Conservation (phyloP, 2,797 vertebrate species). For the Gallinago stenura region DNA sequence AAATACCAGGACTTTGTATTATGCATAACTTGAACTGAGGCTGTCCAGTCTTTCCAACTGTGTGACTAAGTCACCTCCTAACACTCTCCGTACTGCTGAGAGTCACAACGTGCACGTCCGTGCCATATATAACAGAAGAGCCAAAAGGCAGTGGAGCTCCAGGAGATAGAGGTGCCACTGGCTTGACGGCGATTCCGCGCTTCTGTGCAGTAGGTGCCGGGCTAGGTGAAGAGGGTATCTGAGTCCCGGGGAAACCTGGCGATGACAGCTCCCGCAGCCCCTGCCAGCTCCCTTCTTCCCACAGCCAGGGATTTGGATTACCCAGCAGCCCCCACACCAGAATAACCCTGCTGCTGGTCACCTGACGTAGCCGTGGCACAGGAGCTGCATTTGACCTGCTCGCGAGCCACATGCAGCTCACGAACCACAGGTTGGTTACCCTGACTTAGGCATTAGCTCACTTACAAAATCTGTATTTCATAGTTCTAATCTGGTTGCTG, state of each 20-base stretch:
- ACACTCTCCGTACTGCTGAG: not conserved
- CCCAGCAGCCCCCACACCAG: constrained; percentile 19
- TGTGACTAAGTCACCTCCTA: not conserved
- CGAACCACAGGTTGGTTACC: not conserved
- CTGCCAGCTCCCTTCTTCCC: constrained; percentile 51
- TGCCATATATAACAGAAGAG: not conserved
- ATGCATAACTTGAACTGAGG: not conserved
- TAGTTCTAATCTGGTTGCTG: constrained; percentile 14
- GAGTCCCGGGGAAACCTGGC: not conserved
- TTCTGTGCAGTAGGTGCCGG: not conserved
- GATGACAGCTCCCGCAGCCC: constrained; percentile 22
- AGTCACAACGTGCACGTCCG: not conserved
- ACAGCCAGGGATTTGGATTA: constrained; percentile 47
- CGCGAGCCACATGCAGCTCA: not conserved
- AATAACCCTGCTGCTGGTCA: constrained; percentile 47
- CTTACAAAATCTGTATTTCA: not conserved
- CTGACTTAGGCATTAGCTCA: not conserved
- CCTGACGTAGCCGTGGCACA: constrained; percentile 1
- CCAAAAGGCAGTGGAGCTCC: not conserved
- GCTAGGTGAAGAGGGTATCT: not conserved
- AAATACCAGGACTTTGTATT: not conserved
- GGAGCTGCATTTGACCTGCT: constrained; percentile 32
- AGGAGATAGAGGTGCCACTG: not conserved
- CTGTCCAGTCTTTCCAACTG: not conserved
- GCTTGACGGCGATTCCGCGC: accelerated